These are phyloP conservation scores for Drosophila lowei DNA, from an alignment of 1,140 invertebrate genomes.

Conservation along the genomic window DNA sequence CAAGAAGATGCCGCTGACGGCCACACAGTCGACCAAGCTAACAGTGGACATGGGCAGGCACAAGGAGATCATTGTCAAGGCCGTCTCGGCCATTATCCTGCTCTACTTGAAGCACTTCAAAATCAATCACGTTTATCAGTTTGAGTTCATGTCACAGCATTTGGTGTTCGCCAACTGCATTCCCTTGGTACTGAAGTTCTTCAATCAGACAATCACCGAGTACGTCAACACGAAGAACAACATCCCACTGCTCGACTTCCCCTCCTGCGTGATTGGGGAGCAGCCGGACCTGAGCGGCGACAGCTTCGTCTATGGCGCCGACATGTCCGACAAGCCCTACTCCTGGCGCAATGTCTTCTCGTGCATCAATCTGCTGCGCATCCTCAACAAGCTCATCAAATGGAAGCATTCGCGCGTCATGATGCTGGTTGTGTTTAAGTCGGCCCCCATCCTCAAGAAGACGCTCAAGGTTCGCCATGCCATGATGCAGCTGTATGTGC, in stretches of 20 bases:
- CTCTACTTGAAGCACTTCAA: conserved; percentile 99
- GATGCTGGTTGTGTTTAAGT: conserved; percentile 99
- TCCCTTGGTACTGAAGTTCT: conserved; percentile 98
- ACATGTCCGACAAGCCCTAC: conserved; percentile 91
- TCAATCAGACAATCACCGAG: conserved; percentile 98
- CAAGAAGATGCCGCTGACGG: conserved; percentile 98
- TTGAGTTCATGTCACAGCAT: conserved; percentile 99
- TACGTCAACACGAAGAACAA: conserved; percentile 98
- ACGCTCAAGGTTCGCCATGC: conserved; percentile 97
- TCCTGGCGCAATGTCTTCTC: conserved; percentile 99
- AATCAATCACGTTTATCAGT: conserved; percentile 99
- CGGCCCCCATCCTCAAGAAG: conserved; percentile 98
- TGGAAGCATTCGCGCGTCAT: conserved; percentile 99
- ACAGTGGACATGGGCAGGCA: conserved; percentile 99
- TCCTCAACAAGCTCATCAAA: conserved; percentile 99
- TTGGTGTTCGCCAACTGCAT: conserved; percentile 99
- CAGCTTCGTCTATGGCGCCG: conserved; percentile 87
- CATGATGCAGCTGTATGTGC: conserved; percentile 98
- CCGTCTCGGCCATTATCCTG: conserved; percentile 96
- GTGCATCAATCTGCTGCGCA: conserved; percentile 97
- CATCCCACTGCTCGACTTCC: conserved; percentile 97
- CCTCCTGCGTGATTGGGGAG: conserved; percentile 97
- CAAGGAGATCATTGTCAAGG: conserved; percentile 99
- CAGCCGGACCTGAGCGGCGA: conserved; percentile 97
- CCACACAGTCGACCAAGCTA: conserved; percentile 98